A percentile compares a stretch with the other conserved stretches of the same genome.
Evolutionary conservation across 1,140 invertebrate species (phyloP).

Genomic region (Zaprionus kolodkinae): DNA sequence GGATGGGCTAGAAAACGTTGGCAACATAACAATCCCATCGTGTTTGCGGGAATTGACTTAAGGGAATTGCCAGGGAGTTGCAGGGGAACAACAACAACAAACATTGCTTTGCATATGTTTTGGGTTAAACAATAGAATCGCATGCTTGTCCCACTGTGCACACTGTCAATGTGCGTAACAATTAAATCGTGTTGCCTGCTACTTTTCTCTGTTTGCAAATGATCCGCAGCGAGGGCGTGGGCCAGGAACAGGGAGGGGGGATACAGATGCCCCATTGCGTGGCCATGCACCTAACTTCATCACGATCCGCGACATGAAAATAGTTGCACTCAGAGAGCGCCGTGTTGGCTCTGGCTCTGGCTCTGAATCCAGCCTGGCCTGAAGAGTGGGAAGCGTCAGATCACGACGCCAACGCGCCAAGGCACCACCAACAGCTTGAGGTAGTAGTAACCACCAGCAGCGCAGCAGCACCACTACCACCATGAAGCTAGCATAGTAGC

Average conservation of each 20-base stretch:
- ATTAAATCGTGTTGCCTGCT: slow-evolving; percentile 81
- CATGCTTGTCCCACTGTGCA: background rate
- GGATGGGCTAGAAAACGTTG: slow-evolving; percentile 19
- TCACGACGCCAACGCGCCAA: slow-evolving; percentile 61
- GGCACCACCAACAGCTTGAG: slow-evolving; percentile 1
- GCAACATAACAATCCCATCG: slow-evolving; percentile 27
- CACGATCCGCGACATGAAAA: slow-evolving; percentile 81
- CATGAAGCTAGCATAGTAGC: slow-evolving; percentile 19
- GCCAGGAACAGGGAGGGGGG: background rate
- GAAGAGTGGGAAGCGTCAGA: slow-evolving; percentile 75
- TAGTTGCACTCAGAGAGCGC: slow-evolving; percentile 65
- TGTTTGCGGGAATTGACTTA: background rate
- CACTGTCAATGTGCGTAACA: slow-evolving; percentile 82
- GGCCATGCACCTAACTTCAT: slow-evolving; percentile 78
- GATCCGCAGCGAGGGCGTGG: slow-evolving; percentile 36
- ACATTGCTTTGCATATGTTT: slow-evolving; percentile 47
- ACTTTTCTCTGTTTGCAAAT: slow-evolving; percentile 64
- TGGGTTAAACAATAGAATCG: slow-evolving; percentile 33
- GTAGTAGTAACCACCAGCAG: slow-evolving; percentile 2
- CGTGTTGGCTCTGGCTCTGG: slow-evolving; percentile 21
- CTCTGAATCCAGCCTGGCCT: slow-evolving; percentile 15
- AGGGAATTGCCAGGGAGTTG: slow-evolving; percentile 13
- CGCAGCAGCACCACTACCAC: background rate
- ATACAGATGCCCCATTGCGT: slow-evolving; percentile 63
- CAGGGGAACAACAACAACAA: background rate